phyloP scores from a whole-genome alignment of 2,888 invertebrate genomes.

The Cynaeus angustus region DNA sequence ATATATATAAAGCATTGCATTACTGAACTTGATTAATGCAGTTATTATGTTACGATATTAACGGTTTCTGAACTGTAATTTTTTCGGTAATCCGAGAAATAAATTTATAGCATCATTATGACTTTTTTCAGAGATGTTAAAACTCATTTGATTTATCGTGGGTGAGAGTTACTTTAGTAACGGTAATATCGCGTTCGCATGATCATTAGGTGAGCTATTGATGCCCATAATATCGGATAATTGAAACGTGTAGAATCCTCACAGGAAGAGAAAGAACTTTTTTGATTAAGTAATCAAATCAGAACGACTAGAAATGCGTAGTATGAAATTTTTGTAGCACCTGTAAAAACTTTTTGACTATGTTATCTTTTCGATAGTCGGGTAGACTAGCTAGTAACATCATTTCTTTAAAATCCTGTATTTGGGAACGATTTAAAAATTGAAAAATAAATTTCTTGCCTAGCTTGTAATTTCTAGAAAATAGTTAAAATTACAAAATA shows the following conservation, averaged over 20 bases:
- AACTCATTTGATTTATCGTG: conserved; percentile 4
- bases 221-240: not conserved
- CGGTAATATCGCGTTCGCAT: conserved; percentile 4
- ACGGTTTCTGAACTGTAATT: not conserved
- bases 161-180: conserved; percentile 1
- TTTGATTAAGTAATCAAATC: not conserved
- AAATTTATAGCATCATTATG: not conserved
- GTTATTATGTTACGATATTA: not conserved
- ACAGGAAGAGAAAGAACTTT: conserved; percentile 2
- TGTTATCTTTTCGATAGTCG: too few relatives aligned
- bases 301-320: not conserved
- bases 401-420: too few relatives aligned
- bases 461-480: too few relatives aligned
- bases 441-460: too few relatives aligned
- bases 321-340: not conserved
- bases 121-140: not conserved
- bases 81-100: not conserved
- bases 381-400: too few relatives aligned
- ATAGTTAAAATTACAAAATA: too few relatives aligned
- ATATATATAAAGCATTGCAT: too few relatives aligned
- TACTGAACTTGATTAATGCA: not conserved
- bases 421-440: too few relatives aligned
- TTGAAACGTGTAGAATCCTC: not conserved
- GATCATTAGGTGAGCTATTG: conserved; percentile 1
- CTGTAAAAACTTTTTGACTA: too few relatives aligned